Evolutionary conservation across 2,113 vertebrate species (phyloP).

Genomic region (Dissostichus mawsoni): DNA sequence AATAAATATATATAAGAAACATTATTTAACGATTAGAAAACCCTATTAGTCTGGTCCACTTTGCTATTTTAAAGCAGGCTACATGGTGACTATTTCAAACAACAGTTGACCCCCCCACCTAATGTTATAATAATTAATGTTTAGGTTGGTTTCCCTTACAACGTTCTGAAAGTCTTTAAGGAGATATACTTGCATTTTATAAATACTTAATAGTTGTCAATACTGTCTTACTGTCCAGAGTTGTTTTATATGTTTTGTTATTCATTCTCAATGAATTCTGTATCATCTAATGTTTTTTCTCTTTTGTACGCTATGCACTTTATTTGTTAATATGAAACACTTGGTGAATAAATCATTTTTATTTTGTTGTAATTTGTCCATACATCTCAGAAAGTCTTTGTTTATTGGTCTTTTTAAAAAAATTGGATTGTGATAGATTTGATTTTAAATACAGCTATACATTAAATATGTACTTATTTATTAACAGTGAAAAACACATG

Average conservation of each 20-base stretch:
- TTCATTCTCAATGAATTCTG: neutral
- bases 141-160: neutral
- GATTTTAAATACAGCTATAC: too few relatives aligned
- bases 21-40: neutral
- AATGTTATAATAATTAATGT: neutral
- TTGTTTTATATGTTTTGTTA: neutral
- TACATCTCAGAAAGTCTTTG: too few relatives aligned
- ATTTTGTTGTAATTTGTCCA: too few relatives aligned
- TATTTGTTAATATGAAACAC: neutral
- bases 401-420: too few relatives aligned
- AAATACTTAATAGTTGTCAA: neutral
- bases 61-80: neutral
- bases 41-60: neutral
- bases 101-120: too few relatives aligned
- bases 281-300: neutral
- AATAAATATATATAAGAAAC: neutral
- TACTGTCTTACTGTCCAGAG: neutral
- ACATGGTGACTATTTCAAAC: neutral
- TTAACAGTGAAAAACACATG: too few relatives aligned
- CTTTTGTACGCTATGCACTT: neutral
- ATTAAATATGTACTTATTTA: neutral
- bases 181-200: too few relatives aligned
- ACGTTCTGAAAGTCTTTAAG: neutral
- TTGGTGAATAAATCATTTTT: slow-evolving; percentile 1
- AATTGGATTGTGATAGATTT: too few relatives aligned